These are phyloP conservation scores for Glaucidium brasilianum DNA, from an alignment of 2,113 vertebrate species.

Conservation along the genomic window DNA sequence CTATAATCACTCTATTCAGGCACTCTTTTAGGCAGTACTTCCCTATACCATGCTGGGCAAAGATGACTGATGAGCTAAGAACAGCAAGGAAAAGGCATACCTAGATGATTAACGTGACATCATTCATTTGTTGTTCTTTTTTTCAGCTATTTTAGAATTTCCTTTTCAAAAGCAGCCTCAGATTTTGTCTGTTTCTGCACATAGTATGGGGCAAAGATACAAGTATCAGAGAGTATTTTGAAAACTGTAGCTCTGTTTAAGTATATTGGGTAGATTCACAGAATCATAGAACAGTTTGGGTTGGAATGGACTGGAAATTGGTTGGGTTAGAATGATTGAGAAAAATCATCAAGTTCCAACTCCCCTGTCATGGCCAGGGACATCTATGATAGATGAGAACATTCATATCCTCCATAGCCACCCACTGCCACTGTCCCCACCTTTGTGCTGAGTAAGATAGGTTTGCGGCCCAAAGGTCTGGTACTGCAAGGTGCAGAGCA, in stretches of 20 bases:
- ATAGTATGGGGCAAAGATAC: background rate
- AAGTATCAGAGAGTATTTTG: background rate
- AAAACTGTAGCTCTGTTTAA: background rate
- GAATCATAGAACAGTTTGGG: background rate
- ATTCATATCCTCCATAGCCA: background rate
- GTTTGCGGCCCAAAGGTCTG: background rate
- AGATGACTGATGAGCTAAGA: background rate
- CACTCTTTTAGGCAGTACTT: background rate
- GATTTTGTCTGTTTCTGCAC: background rate
- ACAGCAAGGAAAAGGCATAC: background rate
- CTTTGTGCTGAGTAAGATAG: background rate
- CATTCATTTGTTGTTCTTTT: background rate
- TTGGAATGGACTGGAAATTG: background rate
- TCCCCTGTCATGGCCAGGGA: rapidly evolving
- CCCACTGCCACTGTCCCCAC: background rate
- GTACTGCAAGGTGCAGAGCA: background rate
- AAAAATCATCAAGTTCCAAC: background rate
- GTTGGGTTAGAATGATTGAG: too few species aligned
- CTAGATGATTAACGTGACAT: background rate
- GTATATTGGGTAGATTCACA: background rate
- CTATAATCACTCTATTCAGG: background rate
- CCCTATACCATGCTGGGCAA: rapidly evolving
- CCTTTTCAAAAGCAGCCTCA: background rate
- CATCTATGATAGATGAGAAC: background rate
- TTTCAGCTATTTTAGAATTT: background rate